Base-by-base conservation (phyloP, 2,113 vertebrate species). In the Salvelinus fontinalis region DNA sequence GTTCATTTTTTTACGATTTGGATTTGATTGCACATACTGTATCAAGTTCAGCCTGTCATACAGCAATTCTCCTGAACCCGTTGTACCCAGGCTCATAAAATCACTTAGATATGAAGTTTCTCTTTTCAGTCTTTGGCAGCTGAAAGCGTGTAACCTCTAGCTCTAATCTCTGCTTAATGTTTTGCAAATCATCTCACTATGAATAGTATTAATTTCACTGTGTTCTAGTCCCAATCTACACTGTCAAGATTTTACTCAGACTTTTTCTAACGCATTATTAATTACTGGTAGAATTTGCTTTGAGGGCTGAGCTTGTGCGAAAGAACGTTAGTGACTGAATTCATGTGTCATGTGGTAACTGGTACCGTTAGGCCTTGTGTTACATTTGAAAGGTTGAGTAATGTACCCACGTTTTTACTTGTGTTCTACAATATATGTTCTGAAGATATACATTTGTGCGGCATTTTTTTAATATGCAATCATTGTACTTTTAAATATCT, bases 121-220 rank as follows among this genome's bases (percentile, higher is more conserved):
- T 71, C 48, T 44, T 44, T 18, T 67, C 18, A 14, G 44, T 14
- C 39, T 44, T 44, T 44, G 39, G 39, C 69, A 24, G 66, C 2
- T 60, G 39, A 77, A 57, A 66, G 71, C 24, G n/a, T n/a, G 22
- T 54, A 54, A 54, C 51, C 51, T 54, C 3, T 54, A 54, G 51
- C 51, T 54, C 67, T 18, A 51, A 26, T 60, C 14, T 67, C 14
- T 78, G 79, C 65, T 70, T 78, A 27, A 49, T 64, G 57, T 39
- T 39, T 2, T 81, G 65, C 64, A 71, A 44, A 18, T 26, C 65
- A 68, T 14, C 26, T 49, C 67, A 59, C 29, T 60, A 74, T 70
- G 60, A 79, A 75, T 70, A 79, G 74, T 83, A 54, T 79, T 83
- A 76, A 70, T 76, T 69, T 62, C 59, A 62, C 39, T 44, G 20